phyloP scores from a whole-genome alignment of 2,888 invertebrate species.

The Philereme vetulata region DNA sequence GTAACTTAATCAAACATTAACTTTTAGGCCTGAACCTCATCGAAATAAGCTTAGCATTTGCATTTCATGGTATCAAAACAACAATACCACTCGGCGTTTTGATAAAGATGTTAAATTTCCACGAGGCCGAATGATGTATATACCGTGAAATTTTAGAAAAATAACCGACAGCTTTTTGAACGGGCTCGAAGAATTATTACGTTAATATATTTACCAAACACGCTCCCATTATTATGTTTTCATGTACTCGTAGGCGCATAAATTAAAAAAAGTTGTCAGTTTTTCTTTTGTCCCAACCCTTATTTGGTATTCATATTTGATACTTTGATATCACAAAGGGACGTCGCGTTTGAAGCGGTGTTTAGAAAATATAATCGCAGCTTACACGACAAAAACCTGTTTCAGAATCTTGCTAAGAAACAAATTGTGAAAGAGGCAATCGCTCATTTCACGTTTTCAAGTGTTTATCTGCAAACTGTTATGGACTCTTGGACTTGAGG shows the following conservation, averaged over 20 bases:
- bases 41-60: slow-evolving; percentile 23
- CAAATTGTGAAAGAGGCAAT: slow-evolving; percentile 83
- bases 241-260: slow-evolving; percentile 82
- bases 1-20: slow-evolving; percentile 36
- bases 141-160: slow-evolving; percentile 82
- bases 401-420: slow-evolving; percentile 78
- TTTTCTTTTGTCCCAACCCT: slow-evolving; percentile 82
- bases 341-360: slow-evolving; percentile 67
- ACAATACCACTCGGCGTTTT: slow-evolving; percentile 49
- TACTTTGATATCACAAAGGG: slow-evolving; percentile 81
- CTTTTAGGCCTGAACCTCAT: slow-evolving; percentile 42
- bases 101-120: slow-evolving; percentile 77
- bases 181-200: slow-evolving; percentile 77
- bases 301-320: slow-evolving; percentile 84
- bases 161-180: slow-evolving; percentile 64
- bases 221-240: slow-evolving; percentile 82
- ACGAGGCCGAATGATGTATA: slow-evolving; percentile 70
- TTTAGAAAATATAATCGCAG: slow-evolving; percentile 55
- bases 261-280: slow-evolving; percentile 80
- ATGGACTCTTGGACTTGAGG: slow-evolving; percentile 58
- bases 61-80: slow-evolving; percentile 39
- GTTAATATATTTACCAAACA: slow-evolving; percentile 83
- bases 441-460: slow-evolving; percentile 71
- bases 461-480: slow-evolving; percentile 53
- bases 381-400: slow-evolving; percentile 78